A percentile compares a stretch with the other conserved stretches of the same genome.
phyloP scores from a whole-genome alignment of 1,140 invertebrate genomes.

The Cydia fagiglandana region DNA sequence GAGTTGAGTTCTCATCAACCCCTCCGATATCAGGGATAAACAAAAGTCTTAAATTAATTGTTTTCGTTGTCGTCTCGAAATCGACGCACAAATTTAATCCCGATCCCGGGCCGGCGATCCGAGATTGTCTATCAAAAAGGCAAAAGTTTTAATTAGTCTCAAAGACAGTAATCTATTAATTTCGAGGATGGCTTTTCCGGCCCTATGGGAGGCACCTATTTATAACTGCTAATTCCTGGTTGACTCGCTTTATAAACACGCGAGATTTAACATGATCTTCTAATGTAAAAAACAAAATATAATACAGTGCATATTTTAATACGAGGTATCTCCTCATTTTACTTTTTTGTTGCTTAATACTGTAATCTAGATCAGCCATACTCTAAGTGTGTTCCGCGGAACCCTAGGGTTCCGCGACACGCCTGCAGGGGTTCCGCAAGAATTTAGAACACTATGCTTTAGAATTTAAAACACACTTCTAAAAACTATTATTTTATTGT shows the following conservation, averaged over 20 bases:
- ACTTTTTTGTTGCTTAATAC: no score
- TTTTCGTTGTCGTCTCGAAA: constrained; percentile 28
- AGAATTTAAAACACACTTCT: no score
- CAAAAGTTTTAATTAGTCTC: constrained; percentile 29
- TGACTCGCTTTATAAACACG: neutral
- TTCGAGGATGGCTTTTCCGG: neutral
- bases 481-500: no score
- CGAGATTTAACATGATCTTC: neutral
- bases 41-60: constrained; percentile 28
- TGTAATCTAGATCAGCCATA: no score
- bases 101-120: constrained; percentile 11
- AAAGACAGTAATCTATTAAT: constrained; percentile 29
- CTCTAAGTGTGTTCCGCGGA: no score
- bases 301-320: no score
- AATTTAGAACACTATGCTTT: no score
- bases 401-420: no score
- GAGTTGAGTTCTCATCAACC: neutral
- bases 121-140: constrained; percentile 29
- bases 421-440: no score
- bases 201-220: neutral
- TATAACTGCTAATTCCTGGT: neutral
- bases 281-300: no score
- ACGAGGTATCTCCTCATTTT: no score
- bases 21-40: constrained; percentile 25
- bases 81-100: constrained; percentile 30